phyloP scores from a whole-genome alignment of 1,140 invertebrate species.

The Argopecten irradians region DNA sequence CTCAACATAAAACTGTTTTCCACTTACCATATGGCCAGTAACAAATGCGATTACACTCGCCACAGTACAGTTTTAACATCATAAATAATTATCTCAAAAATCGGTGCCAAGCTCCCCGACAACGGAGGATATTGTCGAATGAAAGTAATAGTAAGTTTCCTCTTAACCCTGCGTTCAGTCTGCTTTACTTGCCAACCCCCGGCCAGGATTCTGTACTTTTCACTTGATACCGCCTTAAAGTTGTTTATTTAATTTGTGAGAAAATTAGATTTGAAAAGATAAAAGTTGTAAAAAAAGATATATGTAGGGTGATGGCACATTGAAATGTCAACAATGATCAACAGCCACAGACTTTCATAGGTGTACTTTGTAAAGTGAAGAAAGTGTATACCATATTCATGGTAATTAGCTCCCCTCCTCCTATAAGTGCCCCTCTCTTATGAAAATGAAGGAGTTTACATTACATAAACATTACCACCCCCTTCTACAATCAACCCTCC shows the following conservation, averaged over 20 bases:
- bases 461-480: no score
- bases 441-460: no score
- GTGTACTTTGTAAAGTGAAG: not conserved
- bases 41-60: not conserved
- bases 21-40: not conserved
- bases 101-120: not conserved
- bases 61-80: not conserved
- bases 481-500: no score
- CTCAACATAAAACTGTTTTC: not conserved
- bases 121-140: constrained; percentile 2
- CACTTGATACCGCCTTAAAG: not conserved
- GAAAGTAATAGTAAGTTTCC: not conserved
- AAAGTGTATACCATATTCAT: not conserved
- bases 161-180: not conserved
- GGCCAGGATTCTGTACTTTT: not conserved
- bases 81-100: not conserved
- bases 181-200: not conserved
- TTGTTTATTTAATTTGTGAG: not conserved
- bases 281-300: not conserved
- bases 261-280: constrained; percentile 16
- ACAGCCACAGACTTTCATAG: not conserved
- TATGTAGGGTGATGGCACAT: not conserved
- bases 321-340: not conserved
- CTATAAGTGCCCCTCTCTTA: no score
- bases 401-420: no score